Conservation (phyloP, 1,140 invertebrate genomes). For the Conus betulinus region DNA sequence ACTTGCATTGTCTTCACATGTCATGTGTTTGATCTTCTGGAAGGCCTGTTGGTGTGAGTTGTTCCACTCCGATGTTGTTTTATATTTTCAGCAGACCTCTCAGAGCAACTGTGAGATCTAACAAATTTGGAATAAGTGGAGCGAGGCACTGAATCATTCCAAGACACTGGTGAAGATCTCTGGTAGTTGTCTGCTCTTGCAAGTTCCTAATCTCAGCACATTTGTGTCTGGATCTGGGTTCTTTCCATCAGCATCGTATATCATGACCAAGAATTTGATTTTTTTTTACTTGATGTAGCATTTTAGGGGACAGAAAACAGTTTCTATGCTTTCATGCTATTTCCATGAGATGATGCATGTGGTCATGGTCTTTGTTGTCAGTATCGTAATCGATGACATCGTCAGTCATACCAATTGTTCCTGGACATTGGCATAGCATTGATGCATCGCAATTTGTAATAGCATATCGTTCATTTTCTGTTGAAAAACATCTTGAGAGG, state of each 20-base stretch:
- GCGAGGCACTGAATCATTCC: too few species aligned
- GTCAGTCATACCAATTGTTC: constrained; percentile 69
- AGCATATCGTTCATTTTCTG: constrained; percentile 61
- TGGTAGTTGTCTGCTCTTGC: too few species aligned
- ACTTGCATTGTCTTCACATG: too few species aligned
- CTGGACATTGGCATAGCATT: constrained; percentile 48
- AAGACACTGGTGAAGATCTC: too few species aligned
- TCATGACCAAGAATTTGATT: background rate
- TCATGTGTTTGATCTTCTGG: too few species aligned
- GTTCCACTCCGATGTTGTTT: too few species aligned
- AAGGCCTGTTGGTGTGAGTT: too few species aligned
- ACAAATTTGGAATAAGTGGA: too few species aligned
- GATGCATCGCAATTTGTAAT: too few species aligned
- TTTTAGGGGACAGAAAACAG: background rate
- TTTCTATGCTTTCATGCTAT: background rate
- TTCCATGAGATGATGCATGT: constrained; percentile 1
- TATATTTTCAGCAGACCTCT: too few species aligned
- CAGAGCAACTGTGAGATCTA: too few species aligned
- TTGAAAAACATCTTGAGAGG: constrained; percentile 62
- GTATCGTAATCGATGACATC: constrained; percentile 59
- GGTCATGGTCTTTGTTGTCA: constrained; percentile 49
- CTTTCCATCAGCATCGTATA: background rate
- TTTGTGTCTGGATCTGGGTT: background rate
- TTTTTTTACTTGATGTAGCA: constrained; percentile 4
- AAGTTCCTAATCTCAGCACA: background rate